Conservation (phyloP, 2,888 invertebrate genomes). For the Xestia ashworthii region DNA sequence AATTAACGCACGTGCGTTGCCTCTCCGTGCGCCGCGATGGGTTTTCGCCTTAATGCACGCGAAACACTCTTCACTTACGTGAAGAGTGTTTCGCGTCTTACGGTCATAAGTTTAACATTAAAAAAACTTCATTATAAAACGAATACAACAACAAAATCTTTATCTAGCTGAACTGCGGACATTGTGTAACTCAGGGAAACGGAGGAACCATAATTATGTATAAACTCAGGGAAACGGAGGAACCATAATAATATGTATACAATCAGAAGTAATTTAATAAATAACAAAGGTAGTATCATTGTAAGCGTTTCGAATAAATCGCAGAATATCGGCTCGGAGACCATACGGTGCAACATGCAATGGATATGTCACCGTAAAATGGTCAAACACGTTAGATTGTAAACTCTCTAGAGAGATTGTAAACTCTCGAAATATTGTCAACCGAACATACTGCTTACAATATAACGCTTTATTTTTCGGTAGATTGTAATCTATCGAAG, state of each 20-base stretch:
- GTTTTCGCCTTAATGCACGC: not conserved
- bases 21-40: too few species aligned
- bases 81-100: too few species aligned
- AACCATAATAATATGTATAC: conserved; percentile 25
- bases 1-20: too few species aligned
- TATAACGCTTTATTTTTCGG: too few species aligned
- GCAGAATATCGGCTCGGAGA: conserved; percentile 4
- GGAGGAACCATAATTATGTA: conserved; percentile 25
- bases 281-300: conserved; percentile 54
- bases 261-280: conserved; percentile 18
- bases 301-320: conserved; percentile 28
- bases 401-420: too few species aligned
- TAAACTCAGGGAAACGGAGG: conserved; percentile 21
- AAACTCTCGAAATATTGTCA: too few species aligned
- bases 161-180: not conserved
- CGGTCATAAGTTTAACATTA: too few species aligned
- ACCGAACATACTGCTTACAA: too few species aligned
- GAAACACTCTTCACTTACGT: too few species aligned
- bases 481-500: too few species aligned
- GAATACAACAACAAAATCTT: not conserved
- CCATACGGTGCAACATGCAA: conserved; percentile 34
- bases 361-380: too few species aligned
- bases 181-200: conserved; percentile 2
- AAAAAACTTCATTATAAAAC: not conserved
- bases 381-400: too few species aligned